Evolutionary conservation across 2,797 vertebrate species (phyloP).

Genomic region (Aquila chrysaetos): DNA sequence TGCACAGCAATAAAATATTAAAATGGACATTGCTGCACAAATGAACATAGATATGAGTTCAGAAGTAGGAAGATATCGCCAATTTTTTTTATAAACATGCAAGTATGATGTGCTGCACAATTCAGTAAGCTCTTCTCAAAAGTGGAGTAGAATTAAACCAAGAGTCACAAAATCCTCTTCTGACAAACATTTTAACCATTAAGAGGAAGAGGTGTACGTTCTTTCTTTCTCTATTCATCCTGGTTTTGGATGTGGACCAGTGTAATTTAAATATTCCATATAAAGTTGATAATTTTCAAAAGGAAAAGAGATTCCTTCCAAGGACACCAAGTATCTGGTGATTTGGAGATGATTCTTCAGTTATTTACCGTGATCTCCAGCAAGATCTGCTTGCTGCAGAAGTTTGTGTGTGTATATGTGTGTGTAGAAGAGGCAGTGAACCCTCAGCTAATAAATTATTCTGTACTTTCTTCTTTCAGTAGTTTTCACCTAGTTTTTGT

Average conservation of each 20-base stretch:
- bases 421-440: neutral
- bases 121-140: neutral
- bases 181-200: neutral
- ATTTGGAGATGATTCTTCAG: neutral
- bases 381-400: neutral
- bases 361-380: neutral
- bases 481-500: neutral
- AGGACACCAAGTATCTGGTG: neutral
- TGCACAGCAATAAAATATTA: neutral
- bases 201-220: neutral
- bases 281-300: neutral
- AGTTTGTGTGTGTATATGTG: neutral
- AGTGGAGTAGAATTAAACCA: neutral
- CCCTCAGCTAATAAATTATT: neutral
- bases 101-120: neutral
- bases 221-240: neutral
- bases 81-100: neutral
- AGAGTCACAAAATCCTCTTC: neutral
- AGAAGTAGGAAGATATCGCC: neutral
- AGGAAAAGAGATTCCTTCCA: neutral
- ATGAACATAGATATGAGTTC: neutral
- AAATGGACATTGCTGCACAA: neutral
- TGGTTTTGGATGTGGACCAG: neutral
- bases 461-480: neutral
- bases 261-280: neutral